These are phyloP conservation scores for Zosterops japonicus DNA, from an alignment of 2,113 vertebrate species.

Conservation along the genomic window DNA sequence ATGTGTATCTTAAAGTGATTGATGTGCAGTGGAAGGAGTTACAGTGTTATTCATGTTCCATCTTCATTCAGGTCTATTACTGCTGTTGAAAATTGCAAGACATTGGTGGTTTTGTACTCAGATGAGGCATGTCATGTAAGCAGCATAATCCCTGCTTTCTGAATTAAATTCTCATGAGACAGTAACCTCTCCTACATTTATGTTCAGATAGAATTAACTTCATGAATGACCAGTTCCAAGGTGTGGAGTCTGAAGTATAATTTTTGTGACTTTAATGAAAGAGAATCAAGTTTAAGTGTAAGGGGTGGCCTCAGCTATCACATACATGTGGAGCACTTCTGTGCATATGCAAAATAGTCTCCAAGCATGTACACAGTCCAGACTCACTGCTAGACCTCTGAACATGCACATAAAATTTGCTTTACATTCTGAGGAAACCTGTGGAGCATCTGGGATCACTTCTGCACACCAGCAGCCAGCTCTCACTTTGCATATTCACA, in stretches of 20 bases:
- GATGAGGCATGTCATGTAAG: background rate
- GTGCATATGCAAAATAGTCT: background rate
- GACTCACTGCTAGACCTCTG: background rate
- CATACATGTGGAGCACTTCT: fast-evolving
- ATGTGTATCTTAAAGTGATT: background rate
- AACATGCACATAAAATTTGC: background rate
- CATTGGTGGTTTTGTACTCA: background rate
- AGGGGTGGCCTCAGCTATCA: background rate
- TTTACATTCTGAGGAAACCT: background rate
- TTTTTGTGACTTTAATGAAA: background rate
- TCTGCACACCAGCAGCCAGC: background rate
- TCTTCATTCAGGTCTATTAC: background rate
- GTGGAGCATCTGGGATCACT: background rate
- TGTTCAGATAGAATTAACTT: background rate
- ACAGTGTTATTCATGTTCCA: background rate
- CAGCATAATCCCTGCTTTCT: background rate
- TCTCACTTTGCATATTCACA: background rate
- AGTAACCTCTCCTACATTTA: background rate
- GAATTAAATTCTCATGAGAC: background rate
- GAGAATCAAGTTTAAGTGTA: background rate
- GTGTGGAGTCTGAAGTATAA: background rate
- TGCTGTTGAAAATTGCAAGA: background rate
- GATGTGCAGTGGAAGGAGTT: background rate
- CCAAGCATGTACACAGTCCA: background rate
- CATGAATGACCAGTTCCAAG: background rate